Percentiles rank a stretch among this genome's conserved stretches.
phyloP scores from a whole-genome alignment of 2,888 invertebrate genomes.

The Siphlonurus alternatus region DNA sequence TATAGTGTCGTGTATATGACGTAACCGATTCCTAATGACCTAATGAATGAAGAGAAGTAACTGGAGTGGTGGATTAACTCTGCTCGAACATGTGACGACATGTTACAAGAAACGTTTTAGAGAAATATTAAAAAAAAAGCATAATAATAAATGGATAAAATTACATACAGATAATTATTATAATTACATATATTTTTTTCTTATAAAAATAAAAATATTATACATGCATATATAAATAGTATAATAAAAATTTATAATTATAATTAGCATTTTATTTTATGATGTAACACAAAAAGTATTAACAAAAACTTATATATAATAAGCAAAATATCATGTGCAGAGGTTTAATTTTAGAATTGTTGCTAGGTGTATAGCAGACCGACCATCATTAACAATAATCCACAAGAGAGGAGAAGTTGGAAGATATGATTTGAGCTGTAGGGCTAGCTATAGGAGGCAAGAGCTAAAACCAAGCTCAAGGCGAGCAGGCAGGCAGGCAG shows the following conservation, averaged over 20 bases:
- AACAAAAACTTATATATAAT: not conserved
- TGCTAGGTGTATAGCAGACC: not conserved
- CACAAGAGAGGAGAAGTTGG: not conserved
- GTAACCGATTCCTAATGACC: too few species aligned
- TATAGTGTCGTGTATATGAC: too few species aligned
- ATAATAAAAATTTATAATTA: slow-evolving; percentile 5
- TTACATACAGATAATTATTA: too few species aligned
- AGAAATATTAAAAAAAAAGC: too few species aligned
- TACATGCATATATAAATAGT: slow-evolving; percentile 6
- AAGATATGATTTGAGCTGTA: not conserved
- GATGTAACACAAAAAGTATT: not conserved
- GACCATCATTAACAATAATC: not conserved
- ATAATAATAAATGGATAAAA: too few species aligned
- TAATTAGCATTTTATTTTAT: not conserved
- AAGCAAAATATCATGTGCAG: not conserved
- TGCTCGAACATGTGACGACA: too few species aligned
- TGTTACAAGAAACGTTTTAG: too few species aligned
- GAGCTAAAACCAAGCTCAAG: too few species aligned
- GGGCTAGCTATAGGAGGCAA: not conserved
- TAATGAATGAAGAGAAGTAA: too few species aligned
- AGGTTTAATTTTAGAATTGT: not conserved
- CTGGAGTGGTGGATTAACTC: too few species aligned
- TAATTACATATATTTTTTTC: too few species aligned
- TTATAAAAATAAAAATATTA: slow-evolving; percentile 7
- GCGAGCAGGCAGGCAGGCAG: not conserved